A percentile compares a stretch with the other conserved stretches of the same genome.
These are phyloP conservation scores for Apaloderma vittatum DNA, from an alignment of 2,113 vertebrate species.

Conservation along the genomic window DNA sequence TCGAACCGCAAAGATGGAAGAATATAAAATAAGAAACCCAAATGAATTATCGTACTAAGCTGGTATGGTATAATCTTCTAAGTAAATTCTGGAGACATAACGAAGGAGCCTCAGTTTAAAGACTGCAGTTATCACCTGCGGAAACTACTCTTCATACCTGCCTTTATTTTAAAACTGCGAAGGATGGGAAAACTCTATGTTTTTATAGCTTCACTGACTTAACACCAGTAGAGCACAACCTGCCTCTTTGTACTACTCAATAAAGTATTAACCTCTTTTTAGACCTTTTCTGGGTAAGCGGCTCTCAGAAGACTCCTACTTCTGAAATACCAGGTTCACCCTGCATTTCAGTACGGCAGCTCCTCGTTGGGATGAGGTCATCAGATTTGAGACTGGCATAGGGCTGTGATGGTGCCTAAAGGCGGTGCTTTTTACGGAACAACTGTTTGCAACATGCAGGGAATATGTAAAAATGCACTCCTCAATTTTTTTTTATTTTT, in stretches of 20 bases:
- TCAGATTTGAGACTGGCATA: neutral
- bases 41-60: neutral
- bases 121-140: neutral
- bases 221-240: neutral
- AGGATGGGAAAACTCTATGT: neutral
- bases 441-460: neutral
- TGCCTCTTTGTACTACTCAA: neutral
- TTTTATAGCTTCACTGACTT: neutral
- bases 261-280: neutral
- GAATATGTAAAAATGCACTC: neutral
- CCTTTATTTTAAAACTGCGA: neutral
- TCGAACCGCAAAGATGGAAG: neutral
- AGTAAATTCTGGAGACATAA: neutral
- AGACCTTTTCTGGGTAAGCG: neutral
- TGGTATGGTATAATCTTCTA: neutral
- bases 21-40: neutral
- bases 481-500: neutral
- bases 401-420: neutral
- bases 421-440: neutral
- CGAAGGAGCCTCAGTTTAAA: neutral
- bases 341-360: neutral
- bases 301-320: neutral
- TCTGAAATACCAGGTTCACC: neutral
- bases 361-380: neutral
- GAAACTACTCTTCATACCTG: neutral